Base-by-base conservation (phyloP, 2,888 invertebrate species). In the Eupithecia vulgata region DNA sequence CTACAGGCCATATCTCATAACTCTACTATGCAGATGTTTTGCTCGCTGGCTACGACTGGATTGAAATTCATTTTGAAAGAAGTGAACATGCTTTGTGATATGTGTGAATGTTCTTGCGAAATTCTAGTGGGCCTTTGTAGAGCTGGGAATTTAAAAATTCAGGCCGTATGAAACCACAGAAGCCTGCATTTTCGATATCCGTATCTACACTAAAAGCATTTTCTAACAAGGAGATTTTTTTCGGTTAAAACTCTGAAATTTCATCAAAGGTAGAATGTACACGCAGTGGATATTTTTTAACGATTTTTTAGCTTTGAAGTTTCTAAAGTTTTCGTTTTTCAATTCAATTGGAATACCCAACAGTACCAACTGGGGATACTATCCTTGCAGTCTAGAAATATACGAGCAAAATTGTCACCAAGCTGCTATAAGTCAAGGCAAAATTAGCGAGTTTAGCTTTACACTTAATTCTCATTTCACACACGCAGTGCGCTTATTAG, bases 1-100 rank as follows among this genome's bases (percentile, higher is more conserved):
- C 73, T 78, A 82, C 82, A 82, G 84, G 83, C 83, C 83, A 85
- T 87, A 89, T 87, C 89, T 89, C 90, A 90, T 90, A 89, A 88
- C 87, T 89, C 84, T 82, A 77, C 82, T 73, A 78, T 84, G 83
- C 79, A 82, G 85, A 83, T 81, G 76, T 82, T 80, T 83, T 75
- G 78, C 75, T 78, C 68, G 45, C 84, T 84, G 75, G 82, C 85
- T 80, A 78, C 76, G 81, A 74, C 79, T 78, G 71, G 70, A 77
- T 74, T 78, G 70, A 68, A 76, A 78, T 79, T 73, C 77, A 69
- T 78, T 78, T 78, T 74, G 70, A 78, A 75, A 73, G 57, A 62
- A 75, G 72, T 74, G 68, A 67, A 74, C 73, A 73, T 74, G 74
- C 68, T 74, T 76, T 70, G 64, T 73, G 71, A 72, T 74, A 70